Base-by-base conservation (phyloP, 2,888 invertebrate genomes). In the Amblyteles armatorius region DNA sequence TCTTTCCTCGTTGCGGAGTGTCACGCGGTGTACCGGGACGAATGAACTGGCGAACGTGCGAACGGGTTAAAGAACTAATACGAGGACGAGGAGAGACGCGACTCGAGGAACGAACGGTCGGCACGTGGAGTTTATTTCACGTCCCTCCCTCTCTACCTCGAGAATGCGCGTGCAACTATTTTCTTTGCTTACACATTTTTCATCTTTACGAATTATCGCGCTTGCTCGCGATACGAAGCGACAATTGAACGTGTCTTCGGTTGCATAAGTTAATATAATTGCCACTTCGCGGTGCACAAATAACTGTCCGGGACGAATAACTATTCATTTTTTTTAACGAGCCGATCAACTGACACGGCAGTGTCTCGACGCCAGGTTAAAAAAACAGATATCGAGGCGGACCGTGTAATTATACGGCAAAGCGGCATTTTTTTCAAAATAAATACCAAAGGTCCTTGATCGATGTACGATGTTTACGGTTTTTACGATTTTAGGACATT, bases 11-110 rank as follows among this genome's bases (percentile, higher is more conserved):
- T 72, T 52, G 65, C 33, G 76, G 65, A 77, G 68, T 77, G 77
- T 84, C 80, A 84, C 67, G 76, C 77, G 80, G 71, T 67, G 83
- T 71, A 22, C 50, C 48, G 69, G 79, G 71, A 80, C 79, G 77
- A 77, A 74, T 55, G 65, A 80, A 80, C 67, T 52, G 76, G 71
- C 57, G 80, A 77, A 77, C 77, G 76, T 77, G 67, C 76, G 77
- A 77, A 69, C 71, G 76, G 80, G 77, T 67, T 79, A 71, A 72
- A 80, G 83, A 77, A 80, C 80, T 67, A 50, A 72, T 72, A 77
- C 67, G 83, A 72, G 71, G 76, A 71, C 57, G 72, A 48, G 55
- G 63, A 16, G 77, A 50, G 67, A 44, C 16, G 71, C 16, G 79
- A 71, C 19, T 48, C 55, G 65, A 55, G 73, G 44, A 33, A 68